phyloP scores from a whole-genome alignment of 2,113 vertebrate genomes.

The Oryzias melastigma region DNA sequence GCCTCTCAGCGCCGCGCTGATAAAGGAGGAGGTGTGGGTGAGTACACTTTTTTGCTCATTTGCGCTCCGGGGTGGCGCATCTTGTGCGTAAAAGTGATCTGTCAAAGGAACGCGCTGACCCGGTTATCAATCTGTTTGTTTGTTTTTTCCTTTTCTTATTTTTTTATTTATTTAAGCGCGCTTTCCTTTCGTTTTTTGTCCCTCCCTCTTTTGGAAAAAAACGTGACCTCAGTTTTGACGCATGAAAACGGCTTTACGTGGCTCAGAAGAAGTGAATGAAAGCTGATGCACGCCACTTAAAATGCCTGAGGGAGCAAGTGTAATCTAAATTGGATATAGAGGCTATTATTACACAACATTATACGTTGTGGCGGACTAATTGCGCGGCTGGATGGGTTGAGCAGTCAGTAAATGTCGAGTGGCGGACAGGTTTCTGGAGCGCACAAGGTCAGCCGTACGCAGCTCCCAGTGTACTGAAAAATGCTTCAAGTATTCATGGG shows the following conservation, averaged over 20 bases:
- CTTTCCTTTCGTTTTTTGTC: neutral
- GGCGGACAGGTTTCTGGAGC: slow-evolving; percentile 70
- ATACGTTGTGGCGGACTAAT: slow-evolving; percentile 74
- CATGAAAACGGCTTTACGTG: slow-evolving; percentile 48
- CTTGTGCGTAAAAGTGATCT: slow-evolving; percentile 4
- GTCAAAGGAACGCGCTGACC: neutral
- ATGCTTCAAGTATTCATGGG: slow-evolving; percentile 71
- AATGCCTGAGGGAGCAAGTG: slow-evolving; percentile 67
- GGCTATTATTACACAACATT: slow-evolving; percentile 77
- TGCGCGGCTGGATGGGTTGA: slow-evolving; percentile 68
- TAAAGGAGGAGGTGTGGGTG: slow-evolving; percentile 58
- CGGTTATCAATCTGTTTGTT: neutral
- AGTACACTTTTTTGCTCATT: slow-evolving; percentile 45
- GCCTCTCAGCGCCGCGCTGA: slow-evolving; percentile 42
- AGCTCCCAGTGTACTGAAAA: slow-evolving; percentile 50
- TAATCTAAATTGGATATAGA: slow-evolving; percentile 79
- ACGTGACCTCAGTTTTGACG: slow-evolving; percentile 37
- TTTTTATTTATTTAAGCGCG: slow-evolving; percentile 20
- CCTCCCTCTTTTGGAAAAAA: neutral
- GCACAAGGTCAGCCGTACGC: slow-evolving; percentile 64
- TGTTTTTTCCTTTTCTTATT: slow-evolving; percentile 3
- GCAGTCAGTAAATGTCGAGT: slow-evolving; percentile 68
- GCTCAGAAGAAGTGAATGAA: slow-evolving; percentile 55
- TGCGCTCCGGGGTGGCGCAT: slow-evolving; percentile 10
- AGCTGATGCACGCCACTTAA: slow-evolving; percentile 62